Evolutionary conservation across 2,113 vertebrate species (phyloP).

Genomic region (Crotalus horridus): DNA sequence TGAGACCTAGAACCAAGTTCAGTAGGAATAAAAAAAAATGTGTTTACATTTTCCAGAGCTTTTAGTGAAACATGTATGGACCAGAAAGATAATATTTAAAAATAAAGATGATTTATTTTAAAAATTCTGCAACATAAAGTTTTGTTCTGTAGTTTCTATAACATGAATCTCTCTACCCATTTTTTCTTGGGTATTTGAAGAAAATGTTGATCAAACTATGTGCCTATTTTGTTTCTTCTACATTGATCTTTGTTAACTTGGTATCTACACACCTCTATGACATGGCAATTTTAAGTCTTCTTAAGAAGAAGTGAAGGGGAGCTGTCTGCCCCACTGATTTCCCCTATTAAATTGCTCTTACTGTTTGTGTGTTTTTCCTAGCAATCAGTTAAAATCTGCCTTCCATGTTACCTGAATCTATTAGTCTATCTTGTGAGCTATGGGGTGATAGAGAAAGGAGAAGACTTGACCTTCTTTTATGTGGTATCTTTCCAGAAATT

Average conservation of each 20-base stretch:
- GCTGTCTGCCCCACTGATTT: neutral
- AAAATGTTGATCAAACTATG: neutral
- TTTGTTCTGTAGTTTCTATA: neutral
- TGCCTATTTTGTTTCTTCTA: neutral
- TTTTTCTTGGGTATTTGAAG: neutral
- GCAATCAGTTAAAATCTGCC: neutral
- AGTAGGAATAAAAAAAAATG: neutral
- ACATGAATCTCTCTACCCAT: neutral
- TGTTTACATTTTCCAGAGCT: neutral
- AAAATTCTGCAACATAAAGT: neutral
- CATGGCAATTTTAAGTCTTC: neutral
- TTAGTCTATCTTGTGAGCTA: neutral
- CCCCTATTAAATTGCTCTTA: neutral
- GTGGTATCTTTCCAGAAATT: neutral
- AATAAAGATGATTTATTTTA: neutral
- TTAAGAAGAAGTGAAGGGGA: neutral
- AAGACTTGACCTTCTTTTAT: neutral
- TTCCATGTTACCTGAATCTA: neutral
- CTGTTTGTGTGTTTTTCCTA: neutral
- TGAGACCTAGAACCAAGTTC: neutral
- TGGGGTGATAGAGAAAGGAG: neutral
- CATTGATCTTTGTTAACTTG: neutral
- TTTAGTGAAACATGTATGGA: too few species aligned
- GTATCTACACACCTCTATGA: neutral
- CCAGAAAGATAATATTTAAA: neutral